Base-by-base conservation (phyloP, 2,113 vertebrate species). In the Pardalotus punctatus region DNA sequence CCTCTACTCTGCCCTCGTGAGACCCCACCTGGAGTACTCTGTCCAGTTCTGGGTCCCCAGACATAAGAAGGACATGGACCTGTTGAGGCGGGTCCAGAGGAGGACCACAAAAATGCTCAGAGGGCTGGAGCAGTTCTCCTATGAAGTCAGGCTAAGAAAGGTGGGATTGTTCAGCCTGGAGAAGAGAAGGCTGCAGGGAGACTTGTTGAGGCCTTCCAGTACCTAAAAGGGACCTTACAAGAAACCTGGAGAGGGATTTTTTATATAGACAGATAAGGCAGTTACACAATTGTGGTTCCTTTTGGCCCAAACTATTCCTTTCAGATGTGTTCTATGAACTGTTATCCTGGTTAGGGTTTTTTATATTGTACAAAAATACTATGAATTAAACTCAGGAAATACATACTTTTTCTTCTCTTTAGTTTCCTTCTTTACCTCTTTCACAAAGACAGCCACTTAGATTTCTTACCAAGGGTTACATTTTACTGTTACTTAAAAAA, bases 1-100 rank as follows among this genome's bases (percentile, higher is more conserved):
- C 36, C 60, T 58, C 50, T 36, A 6, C 14, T 64, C 36, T 43
- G 33, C 13, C 51, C 28, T 58, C 0, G 0, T 25, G 38, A 74
- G 33, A 60, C 11, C 14, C 9, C 36, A 28, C 7, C 36, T 53
- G 60, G 17, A 38, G 8, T n/a, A 5, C 5, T 29, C 23, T 14
- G 29, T 14, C 53, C 11, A 29, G 19, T 16, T 81, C 36, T 51
- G 51, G 10, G 7, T 65, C 33, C 6, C 12, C 23, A 57, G 47
- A 29, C 11, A 12, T 4, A 33, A 21, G 27, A 31, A 38, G 13
- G 19, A 29, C 51, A 28, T 10, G 36, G 38, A 45, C 7, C 3
- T 29, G 12, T 29, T 0, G 0, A 31, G 27, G 25, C 0, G 0
- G 12, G 9, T 48, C 9, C 13, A 81, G 35, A 72, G 18, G 27